A percentile compares a stretch with the other conserved stretches of the same genome.
phyloP scores from a whole-genome alignment of 2,113 vertebrate genomes.

The Petromus typicus region DNA sequence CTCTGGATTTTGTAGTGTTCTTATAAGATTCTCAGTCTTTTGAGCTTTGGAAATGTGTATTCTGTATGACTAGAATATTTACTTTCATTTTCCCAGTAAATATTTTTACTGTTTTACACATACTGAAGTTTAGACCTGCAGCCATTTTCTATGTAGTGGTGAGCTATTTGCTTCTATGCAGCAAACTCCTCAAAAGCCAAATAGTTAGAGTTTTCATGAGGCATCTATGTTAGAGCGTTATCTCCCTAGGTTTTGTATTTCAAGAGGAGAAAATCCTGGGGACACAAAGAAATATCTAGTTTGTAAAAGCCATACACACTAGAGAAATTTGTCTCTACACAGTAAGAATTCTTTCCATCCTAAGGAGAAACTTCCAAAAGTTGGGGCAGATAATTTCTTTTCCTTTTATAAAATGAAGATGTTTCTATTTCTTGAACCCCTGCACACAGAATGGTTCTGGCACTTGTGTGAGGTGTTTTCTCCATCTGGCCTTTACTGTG shows the following conservation, averaged over 20 bases:
- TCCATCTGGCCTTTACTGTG: not conserved
- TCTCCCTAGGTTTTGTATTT: not conserved
- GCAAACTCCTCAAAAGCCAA: not conserved
- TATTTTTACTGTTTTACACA: not conserved
- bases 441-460: not conserved
- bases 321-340: not conserved
- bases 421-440: not conserved
- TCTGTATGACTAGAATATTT: not conserved
- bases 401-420: not conserved
- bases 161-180: not conserved
- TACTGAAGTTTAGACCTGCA: not conserved
- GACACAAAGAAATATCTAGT: not conserved
- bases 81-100: not conserved
- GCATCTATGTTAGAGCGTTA: not conserved
- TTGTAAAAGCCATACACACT: not conserved
- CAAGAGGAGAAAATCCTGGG: not conserved
- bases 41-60: not conserved
- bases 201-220: not conserved
- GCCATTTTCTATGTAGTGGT: not conserved
- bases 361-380: not conserved
- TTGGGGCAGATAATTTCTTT: not conserved
- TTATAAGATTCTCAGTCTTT: not conserved
- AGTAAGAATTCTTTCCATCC: not conserved
- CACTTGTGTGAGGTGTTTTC: not conserved
- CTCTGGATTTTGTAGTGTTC: not conserved